Conservation (phyloP, 1,140 invertebrate genomes). For the Drosophila athabasca region DNA sequence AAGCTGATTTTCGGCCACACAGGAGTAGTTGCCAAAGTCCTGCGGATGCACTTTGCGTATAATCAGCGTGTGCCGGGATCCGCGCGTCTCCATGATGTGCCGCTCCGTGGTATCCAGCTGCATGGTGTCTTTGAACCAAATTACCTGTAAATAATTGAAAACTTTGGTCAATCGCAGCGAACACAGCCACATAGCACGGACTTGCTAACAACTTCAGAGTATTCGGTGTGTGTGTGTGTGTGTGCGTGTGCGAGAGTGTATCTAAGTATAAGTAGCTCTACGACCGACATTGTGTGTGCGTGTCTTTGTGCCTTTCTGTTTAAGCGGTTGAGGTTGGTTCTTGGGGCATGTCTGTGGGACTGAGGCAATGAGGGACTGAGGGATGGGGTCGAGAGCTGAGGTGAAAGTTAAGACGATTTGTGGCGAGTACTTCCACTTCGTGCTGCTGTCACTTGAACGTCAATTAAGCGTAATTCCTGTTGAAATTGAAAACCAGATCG, state of each 20-base stretch:
- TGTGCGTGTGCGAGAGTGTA: slow-evolving; percentile 23
- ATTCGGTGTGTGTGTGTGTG: slow-evolving; percentile 16
- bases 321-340: slow-evolving; percentile 1
- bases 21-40: slow-evolving; percentile 89
- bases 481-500: slow-evolving; percentile 57
- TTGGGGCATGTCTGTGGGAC: slow-evolving; percentile 8
- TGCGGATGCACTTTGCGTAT: slow-evolving; percentile 87
- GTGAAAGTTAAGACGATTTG: slow-evolving; percentile 75
- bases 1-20: slow-evolving; percentile 87
- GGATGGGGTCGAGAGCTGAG: background rate
- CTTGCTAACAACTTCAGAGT: slow-evolving; percentile 20
- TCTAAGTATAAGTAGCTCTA: slow-evolving; percentile 32
- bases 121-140: slow-evolving; percentile 88
- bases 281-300: slow-evolving; percentile 36
- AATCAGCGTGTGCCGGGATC: slow-evolving; percentile 87
- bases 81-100: slow-evolving; percentile 87
- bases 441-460: slow-evolving; percentile 53
- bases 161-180: slow-evolving; percentile 70
- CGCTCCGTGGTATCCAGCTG: slow-evolving; percentile 87
- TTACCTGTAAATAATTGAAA: slow-evolving; percentile 85
- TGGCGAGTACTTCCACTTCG: slow-evolving; percentile 46
- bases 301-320: slow-evolving; percentile 18
- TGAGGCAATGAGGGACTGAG: background rate
- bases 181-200: slow-evolving; percentile 8
- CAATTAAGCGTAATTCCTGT: slow-evolving; percentile 60